Percentiles rank a stretch among this genome's conserved stretches.
These are phyloP conservation scores for Laodelphax striatellus DNA, from an alignment of 1,140 invertebrate species.

Conservation along the genomic window DNA sequence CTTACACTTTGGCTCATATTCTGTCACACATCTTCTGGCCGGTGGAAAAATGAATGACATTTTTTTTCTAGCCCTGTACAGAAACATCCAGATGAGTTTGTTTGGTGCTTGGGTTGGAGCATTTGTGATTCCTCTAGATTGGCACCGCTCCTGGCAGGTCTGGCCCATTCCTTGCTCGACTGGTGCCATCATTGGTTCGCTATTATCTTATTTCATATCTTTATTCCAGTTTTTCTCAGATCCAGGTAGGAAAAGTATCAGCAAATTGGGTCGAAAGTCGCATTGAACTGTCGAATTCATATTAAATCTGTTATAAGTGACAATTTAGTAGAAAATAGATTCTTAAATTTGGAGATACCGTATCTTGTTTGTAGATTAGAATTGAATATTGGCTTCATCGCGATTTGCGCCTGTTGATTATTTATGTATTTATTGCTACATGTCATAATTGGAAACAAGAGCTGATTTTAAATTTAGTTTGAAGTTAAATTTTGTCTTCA, in stretches of 20 bases:
- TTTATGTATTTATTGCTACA: too few relatives aligned
- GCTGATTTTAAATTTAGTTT: too few relatives aligned
- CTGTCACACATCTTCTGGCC: constrained; percentile 20
- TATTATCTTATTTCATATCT: constrained; percentile 41
- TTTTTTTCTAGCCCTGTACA: constrained; percentile 42
- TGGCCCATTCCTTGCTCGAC: constrained; percentile 69
- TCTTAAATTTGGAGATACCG: too few relatives aligned
- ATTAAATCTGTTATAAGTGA: too few relatives aligned
- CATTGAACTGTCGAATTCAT: background rate
- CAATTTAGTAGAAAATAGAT: too few relatives aligned
- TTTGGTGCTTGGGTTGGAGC: constrained; percentile 82
- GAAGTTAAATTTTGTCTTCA: too few relatives aligned
- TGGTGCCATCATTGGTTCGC: constrained; percentile 53
- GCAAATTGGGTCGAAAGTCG: background rate
- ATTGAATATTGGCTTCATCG: too few relatives aligned
- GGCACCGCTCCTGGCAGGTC: constrained; percentile 80
- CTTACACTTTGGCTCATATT: constrained; percentile 43
- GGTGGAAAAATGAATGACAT: constrained; percentile 28
- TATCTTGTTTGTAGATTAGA: too few relatives aligned
- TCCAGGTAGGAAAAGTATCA: background rate
- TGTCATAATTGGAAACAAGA: too few relatives aligned
- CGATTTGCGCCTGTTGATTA: too few relatives aligned
- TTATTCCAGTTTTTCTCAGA: constrained; percentile 30
- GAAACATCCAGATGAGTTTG: constrained; percentile 46
- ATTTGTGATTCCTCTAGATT: constrained; percentile 80